Conservation (phyloP, 2,797 vertebrate genomes). For the Sebastolobus alascanus region DNA sequence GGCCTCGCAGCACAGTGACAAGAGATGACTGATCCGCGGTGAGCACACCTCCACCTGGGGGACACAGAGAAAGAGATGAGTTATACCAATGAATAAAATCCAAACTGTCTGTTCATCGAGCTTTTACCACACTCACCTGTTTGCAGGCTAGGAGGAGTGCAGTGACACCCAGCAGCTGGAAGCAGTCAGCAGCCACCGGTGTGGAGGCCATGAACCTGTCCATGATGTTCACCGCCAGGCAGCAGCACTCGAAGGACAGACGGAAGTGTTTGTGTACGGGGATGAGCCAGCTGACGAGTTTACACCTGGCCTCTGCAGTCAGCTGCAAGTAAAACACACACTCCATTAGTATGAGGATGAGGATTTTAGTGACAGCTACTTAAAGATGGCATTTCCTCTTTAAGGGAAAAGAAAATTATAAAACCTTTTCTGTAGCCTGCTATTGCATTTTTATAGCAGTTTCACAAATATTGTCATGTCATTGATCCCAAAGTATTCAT, state of each 20-base stretch:
- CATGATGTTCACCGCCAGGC: constrained; percentile 92
- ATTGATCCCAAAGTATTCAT: neutral
- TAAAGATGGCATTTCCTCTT: neutral
- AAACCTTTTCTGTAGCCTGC: neutral
- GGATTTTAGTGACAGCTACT: neutral
- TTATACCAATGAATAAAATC: neutral
- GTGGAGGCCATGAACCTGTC: constrained; percentile 94
- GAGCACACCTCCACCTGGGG: constrained; percentile 92
- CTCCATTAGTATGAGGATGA: neutral
- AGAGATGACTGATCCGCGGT: constrained; percentile 89
- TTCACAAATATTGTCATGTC: neutral
- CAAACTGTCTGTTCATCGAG: neutral
- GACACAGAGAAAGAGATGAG: constrained; percentile 4
- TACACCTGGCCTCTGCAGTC: constrained; percentile 90
- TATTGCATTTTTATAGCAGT: neutral
- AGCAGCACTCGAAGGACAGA: constrained; percentile 93
- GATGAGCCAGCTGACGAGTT: constrained; percentile 95
- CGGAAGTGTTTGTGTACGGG: constrained; percentile 89
- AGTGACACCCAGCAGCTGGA: constrained; percentile 94
- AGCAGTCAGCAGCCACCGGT: constrained; percentile 93
- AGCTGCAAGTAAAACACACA: constrained; percentile 80
- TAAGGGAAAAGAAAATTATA: neutral
- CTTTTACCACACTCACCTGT: constrained; percentile 83
- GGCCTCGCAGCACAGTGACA: constrained; percentile 90
- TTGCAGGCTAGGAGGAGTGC: constrained; percentile 93